These are phyloP conservation scores for Cricetomys ansorgei DNA, from an alignment of 2,113 vertebrate species.

Conservation along the genomic window DNA sequence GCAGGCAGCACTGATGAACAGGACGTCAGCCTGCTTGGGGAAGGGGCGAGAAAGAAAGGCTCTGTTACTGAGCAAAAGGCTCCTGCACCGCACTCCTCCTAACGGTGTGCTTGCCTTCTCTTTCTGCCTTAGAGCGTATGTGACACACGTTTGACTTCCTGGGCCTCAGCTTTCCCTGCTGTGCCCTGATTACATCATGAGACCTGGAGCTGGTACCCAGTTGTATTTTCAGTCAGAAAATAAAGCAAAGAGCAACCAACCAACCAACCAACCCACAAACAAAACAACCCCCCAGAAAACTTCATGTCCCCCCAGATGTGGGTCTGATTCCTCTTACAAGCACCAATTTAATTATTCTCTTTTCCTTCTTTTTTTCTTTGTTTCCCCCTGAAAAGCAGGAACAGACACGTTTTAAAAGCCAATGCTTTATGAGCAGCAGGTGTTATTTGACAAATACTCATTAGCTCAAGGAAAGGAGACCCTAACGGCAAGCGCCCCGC, in stretches of 20 bases:
- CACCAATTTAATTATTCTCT: constrained; percentile 47
- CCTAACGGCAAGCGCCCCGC: constrained; percentile 60
- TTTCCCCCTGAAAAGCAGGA: constrained; percentile 58
- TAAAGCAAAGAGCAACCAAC: neutral
- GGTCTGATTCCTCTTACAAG: constrained; percentile 28
- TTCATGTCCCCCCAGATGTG: neutral
- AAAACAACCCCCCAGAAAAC: neutral
- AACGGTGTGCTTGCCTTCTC: constrained; percentile 6
- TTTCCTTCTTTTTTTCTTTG: neutral
- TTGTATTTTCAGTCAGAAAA: neutral
- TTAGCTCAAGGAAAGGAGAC: constrained; percentile 70
- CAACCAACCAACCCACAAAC: neutral
- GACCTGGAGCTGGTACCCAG: neutral
- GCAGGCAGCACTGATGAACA: neutral
- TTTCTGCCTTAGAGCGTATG: neutral
- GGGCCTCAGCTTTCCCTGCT: neutral
- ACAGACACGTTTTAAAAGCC: constrained; percentile 63
- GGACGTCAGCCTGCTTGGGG: neutral
- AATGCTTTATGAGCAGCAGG: constrained; percentile 61
- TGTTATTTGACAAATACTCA: constrained; percentile 65
- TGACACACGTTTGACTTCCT: neutral
- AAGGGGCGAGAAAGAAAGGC: neutral
- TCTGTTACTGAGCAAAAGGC: neutral
- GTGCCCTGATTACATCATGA: neutral
- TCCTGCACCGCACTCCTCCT: neutral